Percentiles rank a stretch among this genome's conserved stretches.
These are phyloP conservation scores for Myocastor coypus DNA, from an alignment of 2,113 vertebrate species.

Conservation along the genomic window DNA sequence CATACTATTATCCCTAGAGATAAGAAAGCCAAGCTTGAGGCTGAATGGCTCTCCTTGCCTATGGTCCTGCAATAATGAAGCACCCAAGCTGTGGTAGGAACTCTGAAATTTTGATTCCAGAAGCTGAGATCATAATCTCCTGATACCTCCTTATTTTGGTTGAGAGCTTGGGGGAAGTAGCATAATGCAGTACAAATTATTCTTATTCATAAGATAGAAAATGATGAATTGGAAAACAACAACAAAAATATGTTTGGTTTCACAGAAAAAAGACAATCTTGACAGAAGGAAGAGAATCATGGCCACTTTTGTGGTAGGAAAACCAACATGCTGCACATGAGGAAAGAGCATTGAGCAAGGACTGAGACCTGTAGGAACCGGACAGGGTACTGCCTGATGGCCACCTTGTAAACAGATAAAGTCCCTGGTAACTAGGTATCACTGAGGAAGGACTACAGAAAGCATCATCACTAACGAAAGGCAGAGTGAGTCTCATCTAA, in stretches of 20 bases:
- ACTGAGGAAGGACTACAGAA: background rate
- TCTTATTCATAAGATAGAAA: background rate
- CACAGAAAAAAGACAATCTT: background rate
- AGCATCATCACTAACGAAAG: conserved; percentile 14
- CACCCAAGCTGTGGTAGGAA: background rate
- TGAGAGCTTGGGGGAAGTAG: background rate
- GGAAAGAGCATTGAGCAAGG: background rate
- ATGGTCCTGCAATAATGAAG: background rate
- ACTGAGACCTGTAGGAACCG: background rate
- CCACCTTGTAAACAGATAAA: background rate
- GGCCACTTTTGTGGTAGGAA: background rate
- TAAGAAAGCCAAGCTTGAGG: background rate
- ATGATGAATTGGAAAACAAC: background rate
- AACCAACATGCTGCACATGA: background rate
- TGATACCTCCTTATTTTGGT: background rate
- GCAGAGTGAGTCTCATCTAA: background rate
- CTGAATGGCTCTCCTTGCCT: background rate
- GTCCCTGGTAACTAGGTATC: background rate
- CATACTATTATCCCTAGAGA: background rate
- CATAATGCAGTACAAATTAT: background rate
- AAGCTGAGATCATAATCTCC: background rate
- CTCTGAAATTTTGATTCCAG: background rate
- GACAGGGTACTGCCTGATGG: background rate
- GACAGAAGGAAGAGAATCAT: background rate
- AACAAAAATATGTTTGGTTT: background rate